Conservation (phyloP, 2,797 vertebrate genomes). For the Phataginus tetradactyla region DNA sequence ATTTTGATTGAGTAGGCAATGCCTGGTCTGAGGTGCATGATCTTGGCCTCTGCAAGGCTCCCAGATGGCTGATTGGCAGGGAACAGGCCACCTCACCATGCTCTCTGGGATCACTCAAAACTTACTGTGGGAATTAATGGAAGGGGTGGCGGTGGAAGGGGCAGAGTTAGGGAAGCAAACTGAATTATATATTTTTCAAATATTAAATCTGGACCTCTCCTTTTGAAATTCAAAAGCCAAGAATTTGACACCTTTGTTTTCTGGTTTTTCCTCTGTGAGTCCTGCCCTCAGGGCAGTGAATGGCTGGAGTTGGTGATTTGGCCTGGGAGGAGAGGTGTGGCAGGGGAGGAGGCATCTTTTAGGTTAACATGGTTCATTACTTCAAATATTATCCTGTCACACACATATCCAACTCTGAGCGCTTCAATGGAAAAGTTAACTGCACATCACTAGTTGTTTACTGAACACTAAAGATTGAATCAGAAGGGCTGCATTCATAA, state of each 20-base stretch:
- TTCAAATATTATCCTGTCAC: conserved; percentile 25
- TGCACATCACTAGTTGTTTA: neutral
- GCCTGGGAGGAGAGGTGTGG: neutral
- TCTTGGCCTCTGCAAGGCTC: neutral
- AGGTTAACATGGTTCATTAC: conserved; percentile 2
- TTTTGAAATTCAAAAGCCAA: conserved; percentile 29
- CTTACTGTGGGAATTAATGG: neutral
- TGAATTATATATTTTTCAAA: conserved; percentile 1
- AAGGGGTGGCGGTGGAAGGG: no score
- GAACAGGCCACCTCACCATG: neutral
- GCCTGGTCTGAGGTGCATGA: neutral
- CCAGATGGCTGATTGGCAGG: neutral
- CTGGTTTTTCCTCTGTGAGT: neutral
- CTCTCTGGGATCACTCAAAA: neutral
- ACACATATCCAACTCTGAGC: neutral
- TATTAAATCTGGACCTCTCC: neutral
- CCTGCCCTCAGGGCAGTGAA: neutral
- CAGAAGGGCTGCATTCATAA: conserved; percentile 9
- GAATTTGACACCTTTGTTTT: conserved; percentile 36
- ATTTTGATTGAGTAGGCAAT: neutral
- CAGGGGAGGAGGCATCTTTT: neutral
- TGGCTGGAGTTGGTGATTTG: neutral
- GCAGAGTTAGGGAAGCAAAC: neutral
- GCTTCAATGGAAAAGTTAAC: conserved; percentile 55
- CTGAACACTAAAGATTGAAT: neutral